Evolutionary conservation across 35 echinoderm and acorn worm species (phyloP).

Genomic region (Apostichopus parvimensis): DNA sequence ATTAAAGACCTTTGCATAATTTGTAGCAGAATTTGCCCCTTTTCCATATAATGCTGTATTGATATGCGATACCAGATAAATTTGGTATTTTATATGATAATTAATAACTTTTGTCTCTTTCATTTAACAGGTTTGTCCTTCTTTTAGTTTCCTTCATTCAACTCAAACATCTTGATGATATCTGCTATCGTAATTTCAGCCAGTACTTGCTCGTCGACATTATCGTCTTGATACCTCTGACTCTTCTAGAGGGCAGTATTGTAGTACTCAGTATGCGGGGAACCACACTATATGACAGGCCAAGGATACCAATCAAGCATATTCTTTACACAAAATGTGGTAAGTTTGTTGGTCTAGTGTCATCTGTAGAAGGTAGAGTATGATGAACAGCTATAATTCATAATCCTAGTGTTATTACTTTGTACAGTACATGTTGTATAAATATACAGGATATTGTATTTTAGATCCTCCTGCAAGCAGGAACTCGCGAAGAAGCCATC

Average conservation of each 20-base stretch:
- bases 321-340: constrained; percentile 77
- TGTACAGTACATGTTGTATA: too few relatives aligned
- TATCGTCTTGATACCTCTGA: constrained; percentile 54
- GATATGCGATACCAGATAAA: too few relatives aligned
- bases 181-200: constrained; percentile 55
- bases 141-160: constrained; percentile 47
- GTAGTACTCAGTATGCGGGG: constrained; percentile 72
- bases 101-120: not conserved
- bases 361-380: too few relatives aligned
- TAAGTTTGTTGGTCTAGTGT: constrained; percentile 10
- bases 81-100: too few relatives aligned
- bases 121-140: constrained; percentile 56
- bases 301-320: constrained; percentile 60
- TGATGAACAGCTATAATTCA: too few relatives aligned
- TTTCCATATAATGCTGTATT: too few relatives aligned
- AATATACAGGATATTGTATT: too few relatives aligned
- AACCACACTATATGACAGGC: constrained; percentile 78
- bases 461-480: too few relatives aligned
- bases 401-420: too few relatives aligned
- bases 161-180: not conserved
- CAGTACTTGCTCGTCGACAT: constrained; percentile 67
- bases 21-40: too few relatives aligned
- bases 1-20: too few relatives aligned
- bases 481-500: too few relatives aligned
- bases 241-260: constrained; percentile 61